These are phyloP conservation scores for Epistrophella euchroma DNA, from an alignment of 2,888 invertebrate genomes.

Conservation along the genomic window DNA sequence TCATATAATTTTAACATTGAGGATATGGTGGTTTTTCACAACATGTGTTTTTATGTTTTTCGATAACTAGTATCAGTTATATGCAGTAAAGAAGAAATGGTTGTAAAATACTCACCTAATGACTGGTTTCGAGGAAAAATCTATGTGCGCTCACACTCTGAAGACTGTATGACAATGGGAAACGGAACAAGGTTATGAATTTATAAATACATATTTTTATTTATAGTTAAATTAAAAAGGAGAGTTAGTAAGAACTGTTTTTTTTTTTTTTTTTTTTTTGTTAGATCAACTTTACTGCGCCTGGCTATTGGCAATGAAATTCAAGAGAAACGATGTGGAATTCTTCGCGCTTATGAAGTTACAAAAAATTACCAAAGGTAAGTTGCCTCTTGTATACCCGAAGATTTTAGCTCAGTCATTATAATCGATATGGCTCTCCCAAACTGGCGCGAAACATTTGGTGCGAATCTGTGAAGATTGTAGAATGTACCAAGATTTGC, in stretches of 20 bases:
- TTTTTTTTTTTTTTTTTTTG: not conserved
- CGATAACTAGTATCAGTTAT: constrained; percentile 89
- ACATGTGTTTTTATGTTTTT: not conserved
- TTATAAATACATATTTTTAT: too few relatives aligned
- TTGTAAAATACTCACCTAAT: constrained; percentile 87
- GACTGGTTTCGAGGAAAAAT: constrained; percentile 89
- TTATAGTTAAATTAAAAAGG: not conserved
- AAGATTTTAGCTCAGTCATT: too few relatives aligned
- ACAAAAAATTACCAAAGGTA: constrained; percentile 81
- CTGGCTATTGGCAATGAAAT: constrained; percentile 82
- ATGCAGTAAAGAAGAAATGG: constrained; percentile 89
- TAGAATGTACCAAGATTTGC: too few relatives aligned
- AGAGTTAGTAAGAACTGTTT: not conserved
- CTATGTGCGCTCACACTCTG: constrained; percentile 92
- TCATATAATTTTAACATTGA: too few relatives aligned
- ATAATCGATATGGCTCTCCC: too few relatives aligned
- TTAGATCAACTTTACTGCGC: constrained; percentile 78
- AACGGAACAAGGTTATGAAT: constrained; percentile 81
- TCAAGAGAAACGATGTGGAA: constrained; percentile 82
- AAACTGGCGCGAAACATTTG: too few relatives aligned
- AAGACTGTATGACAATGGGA: constrained; percentile 88
- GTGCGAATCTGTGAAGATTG: too few relatives aligned
- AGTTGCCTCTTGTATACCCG: too few relatives aligned
- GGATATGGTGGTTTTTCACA: too few relatives aligned
- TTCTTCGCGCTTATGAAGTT: constrained; percentile 83